Evolutionary conservation across 2,888 invertebrate species (phyloP), one percentile per base, ranked within the genome.

Genomic region (Capitulum mitella): DNA sequence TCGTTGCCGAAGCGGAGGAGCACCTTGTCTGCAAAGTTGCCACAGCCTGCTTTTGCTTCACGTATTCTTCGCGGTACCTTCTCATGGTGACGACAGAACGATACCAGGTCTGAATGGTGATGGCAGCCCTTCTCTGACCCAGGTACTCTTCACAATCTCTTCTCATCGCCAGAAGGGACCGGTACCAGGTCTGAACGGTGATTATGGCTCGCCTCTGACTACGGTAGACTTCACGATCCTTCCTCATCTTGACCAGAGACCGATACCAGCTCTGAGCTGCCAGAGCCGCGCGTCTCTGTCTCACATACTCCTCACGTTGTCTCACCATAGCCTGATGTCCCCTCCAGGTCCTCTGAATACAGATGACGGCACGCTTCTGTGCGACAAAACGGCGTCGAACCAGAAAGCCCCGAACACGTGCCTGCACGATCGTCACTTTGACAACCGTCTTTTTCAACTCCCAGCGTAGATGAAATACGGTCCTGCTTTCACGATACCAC

Each of bases 101-200:
- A 58, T 58, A 77, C 64, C 77, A 37, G 3, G 64, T n/a, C 76
- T 80, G 80, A 16, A 79, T 64, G 1, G 29, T 22, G 12, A 48
- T 19, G 3, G 80, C 51, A 19, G 80, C 80, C 26, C 46, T 29
- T 43, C 32, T 79, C 37, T 79, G n/a, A n/a, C 40, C 29, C 29
- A 70, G 54, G 74, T 61, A 80, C 8, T 43, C 26, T 34, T 78
- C 51, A 14, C 78, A 26, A 40, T 37, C 16, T 22, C 22, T 6
- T 6, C 37, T 1, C 70, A 26, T 3, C 37, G 61, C 37, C 10
- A 29, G 37, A 6, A 34, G 19, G 16, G 48, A 79, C 0, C 79
- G 79, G 32, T 34, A 77, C 79, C 79, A 79, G 1, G 77, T 40
- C 48, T 79, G 79, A 3, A 79, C 37, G 46, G 14, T 26, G 32